phyloP scores from a whole-genome alignment of 2,797 vertebrate species.

The Nothura maculosa region DNA sequence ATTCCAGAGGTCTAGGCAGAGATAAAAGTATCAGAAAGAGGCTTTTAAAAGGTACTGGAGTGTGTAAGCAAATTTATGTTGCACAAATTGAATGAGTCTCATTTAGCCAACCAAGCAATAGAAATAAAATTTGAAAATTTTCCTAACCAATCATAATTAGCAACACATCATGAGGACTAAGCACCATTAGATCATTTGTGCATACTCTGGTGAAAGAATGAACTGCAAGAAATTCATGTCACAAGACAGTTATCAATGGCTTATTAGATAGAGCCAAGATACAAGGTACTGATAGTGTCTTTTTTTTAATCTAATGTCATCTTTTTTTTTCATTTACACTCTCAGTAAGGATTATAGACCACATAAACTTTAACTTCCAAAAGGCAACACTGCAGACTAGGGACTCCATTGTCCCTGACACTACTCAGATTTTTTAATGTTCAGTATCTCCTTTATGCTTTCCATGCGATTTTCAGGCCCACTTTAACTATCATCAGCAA shows the following conservation, averaged over 20 bases:
- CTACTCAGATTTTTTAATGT: background rate
- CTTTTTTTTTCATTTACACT: background rate
- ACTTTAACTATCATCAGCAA: background rate
- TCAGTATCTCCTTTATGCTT: background rate
- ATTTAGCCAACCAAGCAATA: background rate
- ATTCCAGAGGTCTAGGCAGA: conserved; percentile 53
- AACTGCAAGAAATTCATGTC: background rate
- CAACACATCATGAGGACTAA: background rate
- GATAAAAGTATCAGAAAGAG: conserved; percentile 33
- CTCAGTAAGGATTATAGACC: background rate
- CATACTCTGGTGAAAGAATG: background rate
- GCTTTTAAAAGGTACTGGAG: conserved; percentile 31
- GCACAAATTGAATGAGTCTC: conserved; percentile 12
- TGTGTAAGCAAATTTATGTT: conserved; percentile 33
- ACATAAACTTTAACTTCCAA: background rate
- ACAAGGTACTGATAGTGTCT: background rate
- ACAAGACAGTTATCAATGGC: background rate
- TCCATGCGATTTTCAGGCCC: background rate
- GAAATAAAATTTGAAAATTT: background rate
- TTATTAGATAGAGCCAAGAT: background rate
- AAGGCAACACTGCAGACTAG: background rate
- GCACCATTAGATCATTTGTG: background rate
- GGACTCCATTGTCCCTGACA: background rate
- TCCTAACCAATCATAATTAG: background rate
- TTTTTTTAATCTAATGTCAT: background rate